These are phyloP conservation scores for Pantherophis guttatus DNA, from an alignment of 2,113 vertebrate genomes.

Conservation along the genomic window DNA sequence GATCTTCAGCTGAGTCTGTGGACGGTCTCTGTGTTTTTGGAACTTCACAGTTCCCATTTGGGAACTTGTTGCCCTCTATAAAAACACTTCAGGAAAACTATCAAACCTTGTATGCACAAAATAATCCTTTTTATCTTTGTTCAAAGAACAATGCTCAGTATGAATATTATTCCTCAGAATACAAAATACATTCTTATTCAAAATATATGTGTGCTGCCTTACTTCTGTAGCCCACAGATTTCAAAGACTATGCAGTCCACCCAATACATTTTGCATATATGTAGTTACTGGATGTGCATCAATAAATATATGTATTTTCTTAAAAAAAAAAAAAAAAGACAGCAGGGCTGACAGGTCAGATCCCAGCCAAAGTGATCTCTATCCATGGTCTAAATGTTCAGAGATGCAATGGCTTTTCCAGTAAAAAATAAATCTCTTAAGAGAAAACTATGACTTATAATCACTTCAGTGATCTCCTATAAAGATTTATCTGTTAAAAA, in stretches of 20 bases:
- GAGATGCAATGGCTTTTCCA: neutral
- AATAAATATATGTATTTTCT: neutral
- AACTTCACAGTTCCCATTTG: neutral
- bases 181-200: neutral
- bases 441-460: neutral
- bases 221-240: neutral
- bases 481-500: slow-evolving; percentile 11
- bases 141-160: neutral
- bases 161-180: neutral
- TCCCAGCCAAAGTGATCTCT: neutral
- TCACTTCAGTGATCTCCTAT: neutral
- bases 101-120: neutral
- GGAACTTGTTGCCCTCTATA: neutral
- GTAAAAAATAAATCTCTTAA: neutral
- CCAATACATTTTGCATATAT: neutral
- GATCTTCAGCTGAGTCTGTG: neutral
- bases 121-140: neutral
- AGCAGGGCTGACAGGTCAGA: neutral
- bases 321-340: neutral
- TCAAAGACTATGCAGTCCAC: neutral
- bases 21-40: neutral
- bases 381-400: neutral
- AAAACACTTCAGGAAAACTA: neutral
- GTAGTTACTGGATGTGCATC: neutral
- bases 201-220: neutral